Evolutionary conservation across 2,113 vertebrate genomes (phyloP), one percentile per base, ranked within the genome.

Genomic region (Hippolais icterina): DNA sequence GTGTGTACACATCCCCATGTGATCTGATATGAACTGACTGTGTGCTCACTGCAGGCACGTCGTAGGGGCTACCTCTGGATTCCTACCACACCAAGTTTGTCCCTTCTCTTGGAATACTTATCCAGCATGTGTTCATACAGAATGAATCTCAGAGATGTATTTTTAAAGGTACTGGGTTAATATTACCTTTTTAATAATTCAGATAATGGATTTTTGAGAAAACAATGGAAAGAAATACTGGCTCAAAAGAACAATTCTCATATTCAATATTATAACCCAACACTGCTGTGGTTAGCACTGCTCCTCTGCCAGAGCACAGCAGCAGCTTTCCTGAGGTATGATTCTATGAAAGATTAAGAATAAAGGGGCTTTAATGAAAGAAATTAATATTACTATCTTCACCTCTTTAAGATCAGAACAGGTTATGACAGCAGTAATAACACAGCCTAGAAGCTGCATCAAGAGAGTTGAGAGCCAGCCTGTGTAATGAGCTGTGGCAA

Each of bases 401-500:
- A 59, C 25, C 25, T 72, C 80, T 82, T 79, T 29, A 71, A 87
- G 77, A 69, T 44, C 54, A 71, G 52, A 90, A 57, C 61, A 81
- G 35, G 33, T 50, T 91, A 79, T 70, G 84, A 79, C 75, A 89
- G 82, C 82, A 86, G n/a, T 50, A 90, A 86, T 42, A 95, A 50
- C 61, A 68, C 18, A 63, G 59, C 20, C 42, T 52, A 80, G 83
- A 87, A 84, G 76, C 46, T 91, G 72, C 59, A 69, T 71, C 9
- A 15, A 76, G 52, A 64, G 60, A 19, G 64, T 5, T 68, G 88
- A 90, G 20, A 86, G 71, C 61, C 68, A 86, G 70, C 10, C 47
- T 83, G 47, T 35, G 47, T 87, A 96, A 90, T 68, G 72, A 78
- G 22, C 72, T 76, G 44, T 71, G 92, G 81, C 88, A 95, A 75